Evolutionary conservation across 2,113 vertebrate genomes (phyloP).

Genomic region (cattle (Bos taurus)): ARS-UCD2.0 NC_037337.1:39027501-39028000

Average conservation of each 20-base stretch:
- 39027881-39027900: neutral
- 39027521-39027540: neutral
- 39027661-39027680: neutral
- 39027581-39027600: neutral
- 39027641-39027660: neutral
- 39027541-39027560: neutral
- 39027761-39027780: neutral
- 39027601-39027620: neutral
- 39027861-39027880: neutral
- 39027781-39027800: neutral
- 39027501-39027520: neutral
- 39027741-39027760: neutral
- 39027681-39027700: neutral
- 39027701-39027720: too few species aligned
- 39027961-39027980: neutral
- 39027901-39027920: neutral
- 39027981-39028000: neutral
- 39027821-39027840: neutral
- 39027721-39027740: neutral
- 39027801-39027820: neutral
- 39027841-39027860: neutral
- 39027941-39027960: neutral
- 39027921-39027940: neutral
- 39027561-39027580: constrained; percentile 54
- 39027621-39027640: neutral